Base-by-base conservation (phyloP, 2,888 invertebrate species). In the Torymus auratus region DNA sequence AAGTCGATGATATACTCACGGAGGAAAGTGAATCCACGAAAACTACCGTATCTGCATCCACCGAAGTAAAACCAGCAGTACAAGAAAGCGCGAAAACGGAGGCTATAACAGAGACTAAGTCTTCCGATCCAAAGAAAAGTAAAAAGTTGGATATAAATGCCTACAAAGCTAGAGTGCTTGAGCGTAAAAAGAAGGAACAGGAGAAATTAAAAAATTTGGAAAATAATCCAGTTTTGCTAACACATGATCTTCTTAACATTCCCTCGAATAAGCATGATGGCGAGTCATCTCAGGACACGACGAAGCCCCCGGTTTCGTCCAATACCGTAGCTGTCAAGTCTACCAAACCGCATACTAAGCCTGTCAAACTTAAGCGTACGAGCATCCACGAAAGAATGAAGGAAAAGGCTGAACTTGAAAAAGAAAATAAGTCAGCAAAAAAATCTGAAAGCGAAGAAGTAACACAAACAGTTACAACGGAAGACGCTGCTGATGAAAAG, bases 101-200 rank as follows among this genome's bases (percentile, higher is more conserved):
- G 1, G n/a, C 70, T 28, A 7, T 11, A 2, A 4, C 41, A 53
- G 53, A 20, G 28, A 28, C 15, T 2, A 61, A 74, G n/a, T 20
- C 68, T 1, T 52, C 20, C 4, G 58, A 81, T 75, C 69, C 77
- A 1, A 81, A 82, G 17, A 74, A 82, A 23, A 58, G 84, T 2
- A 89, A 87, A 52, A 89, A 89, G 72, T 84, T 90, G 15, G 88
- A 89, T 17, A 88, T 90, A 50, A 87, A 87, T 61, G 85, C 87
- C 0, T 90, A 90, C 53, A 89, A 89, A 72, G 88, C 87, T 52
- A 87, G 90, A 3, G 67, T 86, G 0, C 75, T 86, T 2, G 86
- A 86, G 17, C 86, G 87, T n/a, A 81, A 83, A 73, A 85, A 83
- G 64, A 84, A 83, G 17, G 62, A 71, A 2, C 69, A 73, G 5